Base-by-base conservation (phyloP, 2,888 invertebrate species). In the Thymelicus acteon region DNA sequence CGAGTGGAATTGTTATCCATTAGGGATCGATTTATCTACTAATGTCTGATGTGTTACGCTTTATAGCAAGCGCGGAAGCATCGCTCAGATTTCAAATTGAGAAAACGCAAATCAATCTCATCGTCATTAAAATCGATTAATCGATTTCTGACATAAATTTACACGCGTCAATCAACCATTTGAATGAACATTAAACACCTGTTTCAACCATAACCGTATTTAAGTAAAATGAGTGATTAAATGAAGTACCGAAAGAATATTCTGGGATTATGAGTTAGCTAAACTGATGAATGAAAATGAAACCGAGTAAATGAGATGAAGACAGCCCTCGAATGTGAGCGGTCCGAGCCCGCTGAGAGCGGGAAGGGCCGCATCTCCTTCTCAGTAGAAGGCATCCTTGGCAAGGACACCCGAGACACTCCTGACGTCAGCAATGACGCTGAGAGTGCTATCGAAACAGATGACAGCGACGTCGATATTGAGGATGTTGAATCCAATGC, bases 291-390 rank as follows among this genome's bases (percentile, higher is more conserved):
- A 74, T 77, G 80, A 88, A 85, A 81, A 92, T 92, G 92, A 82
- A 78, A 86, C 85, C 83, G 86, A 85, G 85, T 80, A 92, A 88
- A 90, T 92, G 93, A 93, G 84, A 93, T 93, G 93, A 93, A 93
- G 92, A 93, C 93, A 77, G 85, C 93, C 90, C 89, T 93, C 82
- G 93, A 93, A 86, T 91, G 91, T 86, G 93, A 93, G 85, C 90
- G 92, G 81, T 86, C 90, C 77, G 93, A 93, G 75, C 85, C 91
- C 89, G 91, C 92, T 78, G 92, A 92, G 64, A 89, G 84, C 80
- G 89, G 95, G 75, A 95, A 95, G 83, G 94, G 95, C 77, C 95
- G 96, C 79, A 96, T 96, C 82, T 96, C 96, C 73, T 96, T 96
- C 86, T 96, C 96, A 89, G 96, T 96, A 62, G 96, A 96, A 86